Percentiles rank a stretch among this genome's conserved stretches.
Evolutionary conservation across 2,113 vertebrate genomes (phyloP).

Genomic region (Ictalurus furcatus): DNA sequence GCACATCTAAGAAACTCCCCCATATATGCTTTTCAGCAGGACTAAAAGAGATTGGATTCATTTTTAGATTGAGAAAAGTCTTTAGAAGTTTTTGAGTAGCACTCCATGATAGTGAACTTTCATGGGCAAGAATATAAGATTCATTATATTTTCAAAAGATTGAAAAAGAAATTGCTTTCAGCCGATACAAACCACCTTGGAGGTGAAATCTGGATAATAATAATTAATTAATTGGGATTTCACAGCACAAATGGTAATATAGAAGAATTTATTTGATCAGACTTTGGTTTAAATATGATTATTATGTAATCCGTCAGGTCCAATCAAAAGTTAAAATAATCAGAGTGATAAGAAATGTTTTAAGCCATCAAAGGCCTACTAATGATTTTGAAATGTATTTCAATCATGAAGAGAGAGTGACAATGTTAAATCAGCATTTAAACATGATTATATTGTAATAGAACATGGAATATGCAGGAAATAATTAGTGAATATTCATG

Average conservation of each 20-base stretch:
- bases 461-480: too few species aligned
- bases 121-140: neutral
- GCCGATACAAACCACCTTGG: neutral
- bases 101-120: neutral
- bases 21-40: neutral
- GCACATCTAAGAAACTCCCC: neutral
- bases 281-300: too few species aligned
- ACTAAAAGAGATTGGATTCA: neutral
- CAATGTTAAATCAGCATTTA: too few species aligned
- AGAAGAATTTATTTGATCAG: too few species aligned
- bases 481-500: too few species aligned
- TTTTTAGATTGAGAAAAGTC: neutral
- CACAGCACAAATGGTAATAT: neutral
- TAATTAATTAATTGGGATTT: neutral
- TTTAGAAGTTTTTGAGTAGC: neutral
- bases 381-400: too few species aligned
- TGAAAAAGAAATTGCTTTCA: neutral
- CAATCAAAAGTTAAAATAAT: too few species aligned
- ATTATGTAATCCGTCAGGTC: too few species aligned
- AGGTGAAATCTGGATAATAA: conserved; percentile 7
- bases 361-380: too few species aligned
- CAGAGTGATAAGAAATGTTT: too few species aligned
- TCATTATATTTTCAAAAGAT: neutral
- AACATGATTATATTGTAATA: too few species aligned
- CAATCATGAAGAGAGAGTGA: too few species aligned